These are phyloP conservation scores for Cephonodes hylas DNA, from an alignment of 2,888 invertebrate species.

Conservation along the genomic window DNA sequence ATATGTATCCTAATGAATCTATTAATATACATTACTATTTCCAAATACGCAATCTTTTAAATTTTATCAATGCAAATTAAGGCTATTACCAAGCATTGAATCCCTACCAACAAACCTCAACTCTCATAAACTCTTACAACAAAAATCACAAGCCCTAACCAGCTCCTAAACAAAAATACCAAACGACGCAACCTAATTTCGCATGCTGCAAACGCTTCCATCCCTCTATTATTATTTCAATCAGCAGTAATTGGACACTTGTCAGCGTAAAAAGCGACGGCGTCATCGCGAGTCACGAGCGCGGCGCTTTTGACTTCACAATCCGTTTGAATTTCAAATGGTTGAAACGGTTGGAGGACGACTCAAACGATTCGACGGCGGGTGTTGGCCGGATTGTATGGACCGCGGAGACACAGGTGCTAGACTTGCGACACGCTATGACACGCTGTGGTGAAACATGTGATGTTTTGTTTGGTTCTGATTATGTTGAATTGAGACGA, in stretches of 20 bases:
- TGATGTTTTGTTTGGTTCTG: too few species aligned
- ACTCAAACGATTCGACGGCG: conserved; percentile 26
- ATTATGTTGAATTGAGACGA: background rate
- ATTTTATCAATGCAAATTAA: too few species aligned
- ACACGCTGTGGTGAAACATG: background rate
- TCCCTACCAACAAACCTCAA: too few species aligned
- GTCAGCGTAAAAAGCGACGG: conserved; percentile 64
- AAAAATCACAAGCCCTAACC: conserved; percentile 8
- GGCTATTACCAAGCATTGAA: too few species aligned
- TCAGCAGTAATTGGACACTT: conserved; percentile 74
- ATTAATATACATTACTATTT: too few species aligned
- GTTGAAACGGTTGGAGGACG: conserved; percentile 37
- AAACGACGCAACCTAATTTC: conserved; percentile 46
- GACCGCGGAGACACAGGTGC: background rate
- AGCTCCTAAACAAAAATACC: conserved; percentile 26
- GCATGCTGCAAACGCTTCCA: conserved; percentile 57
- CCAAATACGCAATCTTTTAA: too few species aligned
- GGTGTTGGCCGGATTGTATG: conserved; percentile 13
- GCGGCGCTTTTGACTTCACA: conserved; percentile 56
- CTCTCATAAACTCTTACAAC: too few species aligned
- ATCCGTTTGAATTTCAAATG: conserved; percentile 56
- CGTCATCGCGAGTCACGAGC: conserved; percentile 49
- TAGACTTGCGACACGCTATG: background rate
- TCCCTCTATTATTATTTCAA: conserved; percentile 73
- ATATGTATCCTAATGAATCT: too few species aligned